Conservation (phyloP, 2,113 vertebrate species). For the Rattus rattus region DNA sequence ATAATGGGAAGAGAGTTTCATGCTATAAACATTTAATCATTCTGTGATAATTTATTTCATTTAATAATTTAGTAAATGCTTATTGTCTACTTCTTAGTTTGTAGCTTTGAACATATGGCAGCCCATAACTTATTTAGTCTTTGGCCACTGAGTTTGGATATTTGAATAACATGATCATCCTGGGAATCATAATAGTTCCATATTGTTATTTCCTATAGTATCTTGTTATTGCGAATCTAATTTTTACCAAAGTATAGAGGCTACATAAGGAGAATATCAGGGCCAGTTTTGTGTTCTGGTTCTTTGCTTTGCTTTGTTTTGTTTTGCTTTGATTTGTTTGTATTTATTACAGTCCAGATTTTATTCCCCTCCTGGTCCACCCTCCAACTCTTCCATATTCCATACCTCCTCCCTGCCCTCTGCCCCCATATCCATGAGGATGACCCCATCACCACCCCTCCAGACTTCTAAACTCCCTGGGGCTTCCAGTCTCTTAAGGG, state of each 20-base stretch:
- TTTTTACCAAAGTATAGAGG: not conserved
- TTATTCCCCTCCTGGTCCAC: too few species aligned
- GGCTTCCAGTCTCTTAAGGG: too few species aligned
- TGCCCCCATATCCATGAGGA: too few species aligned
- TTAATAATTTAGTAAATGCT: not conserved
- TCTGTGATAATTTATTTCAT: not conserved
- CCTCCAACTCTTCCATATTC: too few species aligned
- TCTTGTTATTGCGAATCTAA: slow-evolving; percentile 25
- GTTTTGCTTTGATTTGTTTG: too few species aligned
- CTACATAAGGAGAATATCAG: not conserved
- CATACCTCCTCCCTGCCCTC: too few species aligned
- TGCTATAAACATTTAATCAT: not conserved
- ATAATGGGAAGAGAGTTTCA: not conserved
- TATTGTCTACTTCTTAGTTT: not conserved
- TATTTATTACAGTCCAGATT: too few species aligned
- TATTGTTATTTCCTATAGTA: not conserved
- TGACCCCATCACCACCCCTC: too few species aligned
- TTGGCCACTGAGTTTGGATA: not conserved
- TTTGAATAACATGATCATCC: not conserved
- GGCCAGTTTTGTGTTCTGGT: not conserved
- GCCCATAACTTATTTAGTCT: not conserved
- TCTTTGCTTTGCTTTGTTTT: too few species aligned
- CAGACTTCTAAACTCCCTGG: too few species aligned
- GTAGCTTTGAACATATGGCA: not conserved
- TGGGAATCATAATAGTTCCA: not conserved